These are phyloP conservation scores for Strix uralensis DNA, from an alignment of 2,113 vertebrate genomes.

Conservation along the genomic window DNA sequence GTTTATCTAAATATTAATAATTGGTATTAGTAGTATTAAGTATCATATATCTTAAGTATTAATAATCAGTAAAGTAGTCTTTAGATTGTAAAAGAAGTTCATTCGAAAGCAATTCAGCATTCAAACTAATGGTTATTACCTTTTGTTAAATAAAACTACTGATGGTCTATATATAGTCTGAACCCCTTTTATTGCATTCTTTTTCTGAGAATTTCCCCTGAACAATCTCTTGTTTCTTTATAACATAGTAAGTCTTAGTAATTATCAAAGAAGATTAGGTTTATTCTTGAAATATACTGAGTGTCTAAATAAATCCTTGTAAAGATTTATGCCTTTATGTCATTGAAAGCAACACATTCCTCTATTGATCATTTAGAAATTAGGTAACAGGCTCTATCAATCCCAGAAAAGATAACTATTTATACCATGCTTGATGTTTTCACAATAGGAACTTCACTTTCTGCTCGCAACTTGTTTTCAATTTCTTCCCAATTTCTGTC, in stretches of 20 bases:
- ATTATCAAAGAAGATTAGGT: background rate
- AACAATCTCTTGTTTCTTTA: background rate
- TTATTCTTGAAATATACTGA: background rate
- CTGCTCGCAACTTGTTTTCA: constrained; percentile 88
- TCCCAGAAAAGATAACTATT: background rate
- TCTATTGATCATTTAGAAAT: background rate
- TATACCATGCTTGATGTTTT: constrained; percentile 97
- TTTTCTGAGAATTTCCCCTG: background rate
- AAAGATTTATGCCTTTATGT: background rate
- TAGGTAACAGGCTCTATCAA: background rate
- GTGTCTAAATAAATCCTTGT: background rate
- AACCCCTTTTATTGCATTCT: background rate
- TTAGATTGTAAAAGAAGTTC: background rate
- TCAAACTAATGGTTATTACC: background rate
- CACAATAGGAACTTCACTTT: constrained; percentile 92
- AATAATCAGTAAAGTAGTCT: background rate
- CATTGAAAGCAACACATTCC: background rate
- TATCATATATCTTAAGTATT: background rate
- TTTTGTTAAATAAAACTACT: background rate
- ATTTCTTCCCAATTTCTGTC: constrained; percentile 98
- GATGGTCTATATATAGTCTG: background rate
- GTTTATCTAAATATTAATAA: background rate
- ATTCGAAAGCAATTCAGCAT: background rate
- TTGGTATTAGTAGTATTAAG: background rate
- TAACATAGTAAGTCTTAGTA: background rate